A percentile compares a stretch with the other conserved stretches of the same genome.
These are phyloP conservation scores for Artemisiospiza belli DNA, from an alignment of 2,113 vertebrate species.

Conservation along the genomic window DNA sequence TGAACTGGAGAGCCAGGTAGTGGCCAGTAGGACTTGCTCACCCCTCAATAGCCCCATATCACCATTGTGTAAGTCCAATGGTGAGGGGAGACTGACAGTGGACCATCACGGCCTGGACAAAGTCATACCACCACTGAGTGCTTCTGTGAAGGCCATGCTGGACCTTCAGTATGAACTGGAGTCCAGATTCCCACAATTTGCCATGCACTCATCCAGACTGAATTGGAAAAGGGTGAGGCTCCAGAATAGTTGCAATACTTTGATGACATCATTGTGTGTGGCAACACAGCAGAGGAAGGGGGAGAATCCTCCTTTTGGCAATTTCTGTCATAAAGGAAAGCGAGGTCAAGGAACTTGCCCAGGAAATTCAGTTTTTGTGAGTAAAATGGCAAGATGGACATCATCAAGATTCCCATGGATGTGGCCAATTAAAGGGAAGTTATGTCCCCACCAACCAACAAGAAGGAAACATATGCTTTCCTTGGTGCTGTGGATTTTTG, in stretches of 20 bases:
- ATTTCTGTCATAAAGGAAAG: not conserved
- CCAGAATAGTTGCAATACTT: not conserved
- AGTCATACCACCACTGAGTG: not conserved
- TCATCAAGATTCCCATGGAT: not conserved
- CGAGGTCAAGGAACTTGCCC: not conserved
- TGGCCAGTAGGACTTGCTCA: no score
- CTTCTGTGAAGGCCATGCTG: not conserved
- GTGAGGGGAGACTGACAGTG: not conserved
- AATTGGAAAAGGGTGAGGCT: not conserved
- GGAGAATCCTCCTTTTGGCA: not conserved
- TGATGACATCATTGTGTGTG: not conserved
- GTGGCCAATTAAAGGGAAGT: not conserved
- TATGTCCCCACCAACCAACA: not conserved
- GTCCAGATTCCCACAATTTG: not conserved
- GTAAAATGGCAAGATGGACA: not conserved
- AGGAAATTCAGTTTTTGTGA: not conserved
- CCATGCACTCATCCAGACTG: not conserved
- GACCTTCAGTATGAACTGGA: not conserved
- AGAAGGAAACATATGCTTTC: not conserved
- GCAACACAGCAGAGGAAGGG: not conserved
- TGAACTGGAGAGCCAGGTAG: not conserved
- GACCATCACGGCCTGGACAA: not conserved
- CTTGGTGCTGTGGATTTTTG: not conserved
- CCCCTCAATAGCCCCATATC: not conserved
- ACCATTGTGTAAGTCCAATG: not conserved